A percentile compares a stretch with the other conserved stretches of the same genome.
Evolutionary conservation across 2,113 vertebrate species (phyloP).

Genomic region (Oxyura jamaicensis): DNA sequence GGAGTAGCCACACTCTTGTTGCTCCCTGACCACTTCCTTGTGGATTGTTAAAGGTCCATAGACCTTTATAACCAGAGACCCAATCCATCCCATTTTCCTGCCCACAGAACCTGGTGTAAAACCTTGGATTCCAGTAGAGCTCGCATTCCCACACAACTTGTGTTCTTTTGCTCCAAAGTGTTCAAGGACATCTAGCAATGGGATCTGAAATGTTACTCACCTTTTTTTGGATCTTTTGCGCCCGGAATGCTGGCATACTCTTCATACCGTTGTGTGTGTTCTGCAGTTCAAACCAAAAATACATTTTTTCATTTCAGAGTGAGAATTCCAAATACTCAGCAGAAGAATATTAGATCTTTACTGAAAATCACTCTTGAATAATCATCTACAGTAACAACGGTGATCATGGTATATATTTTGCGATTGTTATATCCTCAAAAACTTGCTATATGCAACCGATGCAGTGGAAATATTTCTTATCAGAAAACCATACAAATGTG

Average conservation of each 20-base stretch:
- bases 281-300: conserved; percentile 28
- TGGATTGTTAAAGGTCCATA: neutral
- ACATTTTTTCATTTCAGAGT: neutral
- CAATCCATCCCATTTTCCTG: neutral
- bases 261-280: neutral
- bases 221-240: conserved; percentile 54
- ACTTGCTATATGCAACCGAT: neutral
- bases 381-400: neutral
- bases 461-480: neutral
- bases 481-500: neutral
- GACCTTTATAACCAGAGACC: neutral
- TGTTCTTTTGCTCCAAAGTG: neutral
- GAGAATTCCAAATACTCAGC: conserved; percentile 2
- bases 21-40: neutral
- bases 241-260: conserved; percentile 14
- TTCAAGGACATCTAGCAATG: neutral
- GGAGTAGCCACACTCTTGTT: neutral
- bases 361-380: neutral
- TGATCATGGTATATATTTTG: neutral
- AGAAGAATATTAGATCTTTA: neutral
- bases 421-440: neutral
- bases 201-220: conserved; percentile 28
- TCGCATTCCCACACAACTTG: neutral
- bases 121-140: neutral
- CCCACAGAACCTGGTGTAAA: neutral